Evolutionary conservation across 2,888 invertebrate species (phyloP).

Genomic region (Heterodera filipjevi): DNA sequence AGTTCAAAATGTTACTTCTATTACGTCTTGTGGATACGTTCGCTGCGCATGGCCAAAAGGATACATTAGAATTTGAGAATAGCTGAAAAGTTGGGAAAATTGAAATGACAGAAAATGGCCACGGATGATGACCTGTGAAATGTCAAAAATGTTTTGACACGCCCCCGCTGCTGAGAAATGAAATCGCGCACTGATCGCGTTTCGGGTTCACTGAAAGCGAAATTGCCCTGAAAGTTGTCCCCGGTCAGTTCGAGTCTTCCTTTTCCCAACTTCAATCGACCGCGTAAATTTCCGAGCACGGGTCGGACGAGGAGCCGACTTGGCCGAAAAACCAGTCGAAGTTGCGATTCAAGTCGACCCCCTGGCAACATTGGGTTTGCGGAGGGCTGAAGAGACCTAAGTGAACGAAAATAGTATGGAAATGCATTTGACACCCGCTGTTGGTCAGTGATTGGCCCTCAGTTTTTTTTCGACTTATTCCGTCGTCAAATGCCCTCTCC

Average conservation of each 20-base stretch:
- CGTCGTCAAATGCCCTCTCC: not conserved
- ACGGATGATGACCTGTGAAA: slow-evolving; percentile 58
- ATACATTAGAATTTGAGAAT: slow-evolving; percentile 59
- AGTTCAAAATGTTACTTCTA: not conserved
- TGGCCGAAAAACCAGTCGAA: slow-evolving; percentile 65
- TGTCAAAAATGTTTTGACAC: slow-evolving; percentile 62
- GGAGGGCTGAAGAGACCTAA: slow-evolving; percentile 60
- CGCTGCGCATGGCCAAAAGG: slow-evolving; percentile 63
- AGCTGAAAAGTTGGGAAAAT: slow-evolving; percentile 16
- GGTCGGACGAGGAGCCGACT: slow-evolving; percentile 62
- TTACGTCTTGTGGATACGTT: slow-evolving; percentile 58
- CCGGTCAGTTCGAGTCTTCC: no score
- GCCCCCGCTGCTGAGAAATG: slow-evolving; percentile 48
- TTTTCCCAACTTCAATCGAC: slow-evolving; percentile 36
- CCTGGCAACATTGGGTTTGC: slow-evolving; percentile 61
- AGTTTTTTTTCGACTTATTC: not conserved
- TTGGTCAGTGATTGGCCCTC: not conserved
- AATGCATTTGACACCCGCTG: not conserved
- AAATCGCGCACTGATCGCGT: slow-evolving; percentile 62
- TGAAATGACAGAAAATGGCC: not conserved
- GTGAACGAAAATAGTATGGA: not conserved
- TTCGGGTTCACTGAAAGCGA: slow-evolving; percentile 65
- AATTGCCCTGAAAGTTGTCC: slow-evolving; percentile 50
- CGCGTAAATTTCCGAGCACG: slow-evolving; percentile 63
- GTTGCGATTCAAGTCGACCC: slow-evolving; percentile 65